Conservation (phyloP, 2,797 vertebrate species). For the Dipus sagitta region DNA sequence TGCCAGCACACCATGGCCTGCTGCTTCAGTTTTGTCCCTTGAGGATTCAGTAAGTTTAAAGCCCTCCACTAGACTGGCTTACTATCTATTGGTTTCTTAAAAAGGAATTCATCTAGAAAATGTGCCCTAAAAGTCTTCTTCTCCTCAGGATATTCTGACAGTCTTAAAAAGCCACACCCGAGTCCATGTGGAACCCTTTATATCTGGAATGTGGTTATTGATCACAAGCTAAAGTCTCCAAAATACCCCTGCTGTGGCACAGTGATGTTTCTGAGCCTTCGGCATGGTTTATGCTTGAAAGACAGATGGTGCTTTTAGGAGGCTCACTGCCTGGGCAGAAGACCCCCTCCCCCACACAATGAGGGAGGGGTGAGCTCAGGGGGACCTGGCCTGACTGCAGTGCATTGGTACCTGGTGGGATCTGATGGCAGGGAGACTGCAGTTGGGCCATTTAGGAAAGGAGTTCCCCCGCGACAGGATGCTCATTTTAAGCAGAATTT, state of each 20-base stretch:
- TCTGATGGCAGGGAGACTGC: slow-evolving; percentile 43
- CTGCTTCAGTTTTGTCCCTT: not conserved
- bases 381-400: not conserved
- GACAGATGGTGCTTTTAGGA: not conserved
- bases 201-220: not conserved
- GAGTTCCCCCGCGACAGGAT: not conserved
- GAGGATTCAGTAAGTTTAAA: not conserved
- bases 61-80: not conserved
- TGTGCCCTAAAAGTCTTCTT: not conserved
- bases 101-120: not conserved
- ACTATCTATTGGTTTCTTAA: accelerated
- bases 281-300: accelerated
- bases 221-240: not conserved
- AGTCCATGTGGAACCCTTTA: not conserved
- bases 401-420: slow-evolving; percentile 24
- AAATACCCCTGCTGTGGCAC: not conserved
- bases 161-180: not conserved
- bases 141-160: not conserved
- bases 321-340: not conserved
- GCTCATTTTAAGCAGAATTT: no score
- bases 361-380: not conserved
- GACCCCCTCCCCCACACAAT: not conserved
- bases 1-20: not conserved
- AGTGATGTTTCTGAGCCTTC: not conserved
- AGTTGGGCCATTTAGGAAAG: not conserved